These are phyloP conservation scores for Ageneiosus marmoratus DNA, from an alignment of 2,113 vertebrate species.

Conservation along the genomic window DNA sequence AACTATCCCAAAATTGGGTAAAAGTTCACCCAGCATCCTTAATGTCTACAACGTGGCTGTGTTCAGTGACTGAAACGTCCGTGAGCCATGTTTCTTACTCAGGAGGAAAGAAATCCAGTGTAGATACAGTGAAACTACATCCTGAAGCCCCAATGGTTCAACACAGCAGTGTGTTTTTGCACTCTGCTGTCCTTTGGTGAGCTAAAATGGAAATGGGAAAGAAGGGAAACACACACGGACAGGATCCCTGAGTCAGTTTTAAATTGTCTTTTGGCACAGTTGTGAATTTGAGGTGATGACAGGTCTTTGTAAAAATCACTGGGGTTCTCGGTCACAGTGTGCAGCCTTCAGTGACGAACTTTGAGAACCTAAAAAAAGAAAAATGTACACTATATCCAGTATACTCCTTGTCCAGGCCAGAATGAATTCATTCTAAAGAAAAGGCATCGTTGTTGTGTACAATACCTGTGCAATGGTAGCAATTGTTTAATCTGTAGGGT, in stretches of 20 bases:
- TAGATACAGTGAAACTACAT: background rate
- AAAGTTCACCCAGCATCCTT: background rate
- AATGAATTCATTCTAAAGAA: background rate
- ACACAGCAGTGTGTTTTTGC: conserved; percentile 7
- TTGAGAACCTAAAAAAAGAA: conserved; percentile 10
- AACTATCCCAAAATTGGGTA: background rate
- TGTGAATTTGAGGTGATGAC: conserved; percentile 7
- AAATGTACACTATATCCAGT: background rate
- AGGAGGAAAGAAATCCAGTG: conserved; percentile 7
- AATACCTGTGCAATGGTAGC: conserved; percentile 17
- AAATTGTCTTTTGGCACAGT: conserved; percentile 43
- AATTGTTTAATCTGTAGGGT: conserved; percentile 84
- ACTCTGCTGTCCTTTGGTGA: conserved; percentile 29
- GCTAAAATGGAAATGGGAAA: background rate
- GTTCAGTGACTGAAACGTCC: background rate
- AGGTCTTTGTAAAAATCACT: background rate
- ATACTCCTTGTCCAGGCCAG: background rate
- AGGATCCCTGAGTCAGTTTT: conserved; percentile 43
- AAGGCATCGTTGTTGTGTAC: too few species aligned
- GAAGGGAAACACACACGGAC: background rate
- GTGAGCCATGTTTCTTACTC: background rate
- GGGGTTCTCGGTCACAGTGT: conserved; percentile 10
- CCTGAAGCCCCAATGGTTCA: conserved; percentile 8
- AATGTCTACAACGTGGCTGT: background rate
- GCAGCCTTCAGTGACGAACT: background rate